A percentile compares a stretch with the other conserved stretches of the same genome.
phyloP scores from a whole-genome alignment of 2,797 vertebrate genomes.

The Scarus forsteni region DNA sequence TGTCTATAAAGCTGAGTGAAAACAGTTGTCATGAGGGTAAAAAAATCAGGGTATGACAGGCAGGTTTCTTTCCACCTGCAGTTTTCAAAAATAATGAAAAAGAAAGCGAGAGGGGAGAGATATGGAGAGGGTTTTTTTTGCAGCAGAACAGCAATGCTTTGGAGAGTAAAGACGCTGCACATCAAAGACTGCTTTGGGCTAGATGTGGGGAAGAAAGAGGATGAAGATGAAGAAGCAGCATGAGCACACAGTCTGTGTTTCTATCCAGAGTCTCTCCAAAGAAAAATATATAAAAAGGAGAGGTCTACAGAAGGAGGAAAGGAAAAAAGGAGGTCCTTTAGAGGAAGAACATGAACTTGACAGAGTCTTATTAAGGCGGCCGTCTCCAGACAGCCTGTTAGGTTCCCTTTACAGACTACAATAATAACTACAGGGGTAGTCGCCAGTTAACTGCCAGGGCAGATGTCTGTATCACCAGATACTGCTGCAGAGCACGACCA shows the following conservation, averaged over 20 bases:
- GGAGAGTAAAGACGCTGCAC: conserved; percentile 51
- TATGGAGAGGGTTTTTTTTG: conserved; percentile 36
- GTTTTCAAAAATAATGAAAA: neutral
- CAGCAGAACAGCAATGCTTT: conserved; percentile 44
- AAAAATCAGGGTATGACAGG: neutral
- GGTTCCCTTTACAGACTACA: conserved; percentile 54
- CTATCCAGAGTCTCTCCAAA: conserved; percentile 16
- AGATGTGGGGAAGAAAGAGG: conserved; percentile 30
- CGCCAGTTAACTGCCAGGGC: conserved; percentile 60
- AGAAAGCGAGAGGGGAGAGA: neutral
- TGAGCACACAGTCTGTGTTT: conserved; percentile 33
- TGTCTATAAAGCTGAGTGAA: conserved; percentile 18
- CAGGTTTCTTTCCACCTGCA: conserved; percentile 37
- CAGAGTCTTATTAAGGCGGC: conserved; percentile 56
- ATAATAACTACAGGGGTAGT: conserved; percentile 67
- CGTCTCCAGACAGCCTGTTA: conserved; percentile 52
- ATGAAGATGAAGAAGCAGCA: conserved; percentile 18
- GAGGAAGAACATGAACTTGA: conserved; percentile 49
- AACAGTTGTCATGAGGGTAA: conserved; percentile 3
- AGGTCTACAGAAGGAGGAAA: neutral
- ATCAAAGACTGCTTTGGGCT: conserved; percentile 65
- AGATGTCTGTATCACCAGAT: conserved; percentile 62
- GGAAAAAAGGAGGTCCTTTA: conserved; percentile 22
- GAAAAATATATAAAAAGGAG: conserved; percentile 15
- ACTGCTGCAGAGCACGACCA: conserved; percentile 32